phyloP scores from a whole-genome alignment of 2,888 invertebrate genomes.

The Drosophila prostipennis region DNA sequence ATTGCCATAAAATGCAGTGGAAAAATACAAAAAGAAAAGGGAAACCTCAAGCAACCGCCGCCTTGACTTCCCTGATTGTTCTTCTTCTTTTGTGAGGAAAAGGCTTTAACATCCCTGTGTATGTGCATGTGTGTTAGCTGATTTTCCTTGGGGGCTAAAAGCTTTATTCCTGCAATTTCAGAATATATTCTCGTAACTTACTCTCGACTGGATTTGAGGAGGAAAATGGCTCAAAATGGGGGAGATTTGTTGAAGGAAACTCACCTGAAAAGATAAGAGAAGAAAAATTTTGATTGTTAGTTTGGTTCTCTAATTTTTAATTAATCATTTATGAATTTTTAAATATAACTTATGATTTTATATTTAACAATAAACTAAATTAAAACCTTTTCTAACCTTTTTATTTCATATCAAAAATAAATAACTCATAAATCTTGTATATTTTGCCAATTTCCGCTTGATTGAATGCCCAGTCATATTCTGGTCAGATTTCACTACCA shows the following conservation, averaged over 20 bases:
- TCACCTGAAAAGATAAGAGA: slow-evolving; percentile 65
- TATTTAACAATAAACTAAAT: too few relatives aligned
- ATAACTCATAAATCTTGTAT: too few relatives aligned
- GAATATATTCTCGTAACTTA: slow-evolving; percentile 39
- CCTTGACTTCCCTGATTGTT: slow-evolving; percentile 36
- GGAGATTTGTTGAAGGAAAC: slow-evolving; percentile 31
- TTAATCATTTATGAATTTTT: too few relatives aligned
- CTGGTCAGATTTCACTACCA: slow-evolving; percentile 6
- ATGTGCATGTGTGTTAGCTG: slow-evolving; percentile 16
- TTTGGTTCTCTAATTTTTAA: too few relatives aligned
- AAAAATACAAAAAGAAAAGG: slow-evolving; percentile 7
- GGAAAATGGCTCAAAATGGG: neutral
- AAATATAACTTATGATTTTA: too few relatives aligned
- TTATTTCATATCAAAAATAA: too few relatives aligned
- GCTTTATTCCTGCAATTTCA: slow-evolving; percentile 20
- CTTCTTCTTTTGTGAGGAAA: slow-evolving; percentile 10
- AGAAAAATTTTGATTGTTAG: neutral
- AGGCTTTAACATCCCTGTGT: slow-evolving; percentile 5
- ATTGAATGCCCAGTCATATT: slow-evolving; percentile 1
- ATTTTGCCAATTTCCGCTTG: too few relatives aligned
- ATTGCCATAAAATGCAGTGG: slow-evolving; percentile 65
- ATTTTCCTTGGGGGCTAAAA: slow-evolving; percentile 19
- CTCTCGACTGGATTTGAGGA: slow-evolving; percentile 14
- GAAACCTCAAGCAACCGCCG: slow-evolving; percentile 9
- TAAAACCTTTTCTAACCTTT: too few relatives aligned